These are phyloP conservation scores for Elysia chlorotica DNA, from an alignment of 1,140 invertebrate genomes.

Conservation along the genomic window DNA sequence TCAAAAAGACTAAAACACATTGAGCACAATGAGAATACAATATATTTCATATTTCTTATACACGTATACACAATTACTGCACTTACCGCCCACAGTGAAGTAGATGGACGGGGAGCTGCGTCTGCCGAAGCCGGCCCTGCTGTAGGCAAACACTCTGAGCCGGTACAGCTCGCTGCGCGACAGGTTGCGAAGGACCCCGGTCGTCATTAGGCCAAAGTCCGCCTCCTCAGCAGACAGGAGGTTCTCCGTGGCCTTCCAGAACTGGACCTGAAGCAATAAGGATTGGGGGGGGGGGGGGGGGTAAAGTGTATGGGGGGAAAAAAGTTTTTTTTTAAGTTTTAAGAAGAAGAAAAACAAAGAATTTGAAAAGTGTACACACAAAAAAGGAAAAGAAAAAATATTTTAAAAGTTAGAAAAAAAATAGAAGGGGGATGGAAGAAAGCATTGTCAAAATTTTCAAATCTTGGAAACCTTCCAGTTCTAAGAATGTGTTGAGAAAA, in stretches of 20 bases:
- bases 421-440: too few species aligned
- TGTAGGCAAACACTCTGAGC: slow-evolving; percentile 88
- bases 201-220: slow-evolving; percentile 72
- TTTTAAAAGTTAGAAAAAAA: too few species aligned
- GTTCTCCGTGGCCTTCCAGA: slow-evolving; percentile 45
- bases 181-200: slow-evolving; percentile 78
- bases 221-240: slow-evolving; percentile 45
- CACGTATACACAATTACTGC: too few species aligned
- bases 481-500: too few species aligned
- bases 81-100: slow-evolving; percentile 41
- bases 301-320: too few species aligned
- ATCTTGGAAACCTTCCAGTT: too few species aligned
- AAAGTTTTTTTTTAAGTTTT: too few species aligned
- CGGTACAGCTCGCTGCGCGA: slow-evolving; percentile 80
- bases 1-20: neutral
- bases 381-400: too few species aligned
- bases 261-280: slow-evolving; percentile 36
- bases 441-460: too few species aligned
- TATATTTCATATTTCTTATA: neutral
- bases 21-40: neutral
- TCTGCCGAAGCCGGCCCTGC: slow-evolving; percentile 90
- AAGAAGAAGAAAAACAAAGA: too few species aligned
- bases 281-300: too few species aligned
- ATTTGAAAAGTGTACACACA: too few species aligned
- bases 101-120: slow-evolving; percentile 82